phyloP scores from a whole-genome alignment of 2,888 invertebrate species.

The Linnaemya tessellans region DNA sequence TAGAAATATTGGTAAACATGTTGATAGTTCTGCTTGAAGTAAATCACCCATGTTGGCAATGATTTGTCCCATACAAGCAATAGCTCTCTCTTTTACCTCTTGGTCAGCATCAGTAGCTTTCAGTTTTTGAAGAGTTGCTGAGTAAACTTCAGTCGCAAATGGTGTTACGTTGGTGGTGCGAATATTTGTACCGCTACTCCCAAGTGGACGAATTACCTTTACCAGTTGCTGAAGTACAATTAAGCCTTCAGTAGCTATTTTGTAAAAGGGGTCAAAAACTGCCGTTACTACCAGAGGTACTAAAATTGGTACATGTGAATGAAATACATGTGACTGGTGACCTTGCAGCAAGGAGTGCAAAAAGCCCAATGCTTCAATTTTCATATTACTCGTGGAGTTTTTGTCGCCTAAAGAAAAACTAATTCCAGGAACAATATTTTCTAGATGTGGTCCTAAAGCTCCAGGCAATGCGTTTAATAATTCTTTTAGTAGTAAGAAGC shows the following conservation, averaged over 20 bases:
- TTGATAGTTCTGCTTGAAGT: conserved; percentile 89
- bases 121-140: conserved; percentile 92
- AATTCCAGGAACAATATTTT: conserved; percentile 93
- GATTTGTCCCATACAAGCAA: conserved; percentile 97
- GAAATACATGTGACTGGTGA: conserved; percentile 86
- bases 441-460: conserved; percentile 92
- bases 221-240: conserved; percentile 96
- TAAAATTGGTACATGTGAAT: conserved; percentile 90
- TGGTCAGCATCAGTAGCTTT: conserved; percentile 99
- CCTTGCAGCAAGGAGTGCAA: conserved; percentile 84
- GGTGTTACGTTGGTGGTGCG: conserved; percentile 88
- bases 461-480: conserved; percentile 94
- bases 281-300: conserved; percentile 94
- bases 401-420: conserved; percentile 95
- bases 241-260: conserved; percentile 98
- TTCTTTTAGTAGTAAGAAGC: conserved; percentile 95
- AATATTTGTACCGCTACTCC: conserved; percentile 78
- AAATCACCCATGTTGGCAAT: conserved; percentile 96
- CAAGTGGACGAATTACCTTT: conserved; percentile 92
- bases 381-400: conserved; percentile 98
- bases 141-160: conserved; percentile 92
- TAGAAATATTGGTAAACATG: conserved; percentile 96
- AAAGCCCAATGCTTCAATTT: conserved; percentile 97
- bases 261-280: conserved; percentile 98
- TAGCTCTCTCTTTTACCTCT: conserved; percentile 99